Evolutionary conservation across 2,113 vertebrate species (phyloP).

Genomic region (Kryptolebias marmoratus): DNA sequence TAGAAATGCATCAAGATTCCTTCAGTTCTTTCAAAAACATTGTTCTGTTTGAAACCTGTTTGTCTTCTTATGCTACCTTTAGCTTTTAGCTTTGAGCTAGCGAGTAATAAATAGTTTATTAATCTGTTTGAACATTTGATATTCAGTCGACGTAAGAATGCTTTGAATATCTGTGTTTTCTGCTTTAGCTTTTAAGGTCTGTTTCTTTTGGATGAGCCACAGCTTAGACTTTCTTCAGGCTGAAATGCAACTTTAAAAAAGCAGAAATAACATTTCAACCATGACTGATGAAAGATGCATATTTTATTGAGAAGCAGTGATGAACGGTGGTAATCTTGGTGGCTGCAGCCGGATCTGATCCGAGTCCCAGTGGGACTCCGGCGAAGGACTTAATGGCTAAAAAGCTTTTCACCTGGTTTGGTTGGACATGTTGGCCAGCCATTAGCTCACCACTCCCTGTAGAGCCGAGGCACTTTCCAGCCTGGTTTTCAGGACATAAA

Average conservation of each 20-base stretch:
- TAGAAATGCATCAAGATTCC: too few relatives aligned
- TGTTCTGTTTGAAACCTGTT: too few relatives aligned
- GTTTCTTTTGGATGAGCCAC: not conserved
- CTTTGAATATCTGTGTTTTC: not conserved
- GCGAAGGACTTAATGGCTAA: not conserved
- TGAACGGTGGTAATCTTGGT: not conserved
- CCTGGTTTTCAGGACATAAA: not conserved
- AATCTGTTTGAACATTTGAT: too few relatives aligned
- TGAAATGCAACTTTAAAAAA: not conserved
- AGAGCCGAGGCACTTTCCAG: not conserved
- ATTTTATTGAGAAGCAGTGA: not conserved
- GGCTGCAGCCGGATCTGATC: not conserved
- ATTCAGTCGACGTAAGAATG: too few relatives aligned
- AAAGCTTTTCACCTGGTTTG: conserved; percentile 3
- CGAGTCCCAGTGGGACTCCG: not conserved
- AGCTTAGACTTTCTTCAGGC: not conserved
- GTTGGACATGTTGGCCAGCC: not conserved
- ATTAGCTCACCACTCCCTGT: conserved; percentile 7
- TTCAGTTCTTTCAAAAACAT: too few relatives aligned
- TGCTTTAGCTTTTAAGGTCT: not conserved
- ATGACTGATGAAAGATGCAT: not conserved
- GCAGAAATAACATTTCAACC: not conserved
- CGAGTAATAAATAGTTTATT: too few relatives aligned
- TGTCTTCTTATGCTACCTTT: too few relatives aligned
- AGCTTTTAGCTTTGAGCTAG: too few relatives aligned